These are phyloP conservation scores for Cnemophilus loriae DNA, from an alignment of 2,113 vertebrate genomes.

Conservation along the genomic window DNA sequence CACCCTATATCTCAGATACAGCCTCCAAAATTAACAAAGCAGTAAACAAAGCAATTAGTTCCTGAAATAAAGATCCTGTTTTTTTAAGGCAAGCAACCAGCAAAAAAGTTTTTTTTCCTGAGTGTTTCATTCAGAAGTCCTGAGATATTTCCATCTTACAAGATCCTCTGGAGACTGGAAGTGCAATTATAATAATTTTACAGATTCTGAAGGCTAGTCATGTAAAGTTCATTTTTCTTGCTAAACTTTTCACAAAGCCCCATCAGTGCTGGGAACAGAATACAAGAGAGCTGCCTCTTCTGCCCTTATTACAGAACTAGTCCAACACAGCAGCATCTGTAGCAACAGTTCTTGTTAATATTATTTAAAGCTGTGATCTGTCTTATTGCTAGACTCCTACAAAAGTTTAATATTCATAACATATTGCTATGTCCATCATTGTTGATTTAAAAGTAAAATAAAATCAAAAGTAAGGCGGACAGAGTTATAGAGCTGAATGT, in stretches of 20 bases:
- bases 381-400: background rate
- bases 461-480: background rate
- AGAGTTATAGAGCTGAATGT: background rate
- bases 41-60: background rate
- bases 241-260: background rate
- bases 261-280: background rate
- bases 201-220: background rate
- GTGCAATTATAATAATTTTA: background rate
- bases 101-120: background rate
- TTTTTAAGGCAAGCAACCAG: background rate
- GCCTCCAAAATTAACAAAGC: background rate
- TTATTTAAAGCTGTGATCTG: background rate
- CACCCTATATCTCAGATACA: background rate
- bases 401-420: background rate
- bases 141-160: background rate
- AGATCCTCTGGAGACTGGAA: background rate
- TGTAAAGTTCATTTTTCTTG: background rate
- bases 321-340: background rate
- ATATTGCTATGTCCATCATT: background rate
- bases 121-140: background rate
- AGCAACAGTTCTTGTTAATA: background rate
- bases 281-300: background rate
- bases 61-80: background rate
- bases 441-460: background rate
- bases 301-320: background rate